phyloP scores from a whole-genome alignment of 2,113 vertebrate species.

The Mus spicilegus region DNA sequence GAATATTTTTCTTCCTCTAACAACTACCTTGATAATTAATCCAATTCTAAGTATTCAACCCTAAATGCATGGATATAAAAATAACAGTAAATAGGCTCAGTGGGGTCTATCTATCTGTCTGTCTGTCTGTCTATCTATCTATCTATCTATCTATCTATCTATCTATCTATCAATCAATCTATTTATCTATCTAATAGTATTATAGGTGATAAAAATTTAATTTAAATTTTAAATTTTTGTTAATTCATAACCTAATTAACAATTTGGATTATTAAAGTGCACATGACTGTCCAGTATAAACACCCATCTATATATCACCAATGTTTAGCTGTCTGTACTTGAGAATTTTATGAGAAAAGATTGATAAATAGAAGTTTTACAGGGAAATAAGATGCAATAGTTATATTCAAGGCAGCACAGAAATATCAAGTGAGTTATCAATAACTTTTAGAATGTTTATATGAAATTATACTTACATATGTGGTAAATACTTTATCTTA shows the following conservation, averaged over 20 bases:
- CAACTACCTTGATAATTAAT: neutral
- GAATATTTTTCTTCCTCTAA: neutral
- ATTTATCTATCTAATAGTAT: neutral
- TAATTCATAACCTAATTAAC: neutral
- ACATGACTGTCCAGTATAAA: neutral
- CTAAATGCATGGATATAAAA: neutral
- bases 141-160: neutral
- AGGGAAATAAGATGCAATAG: neutral
- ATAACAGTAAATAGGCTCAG: neutral
- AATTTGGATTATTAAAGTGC: neutral
- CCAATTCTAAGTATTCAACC: neutral
- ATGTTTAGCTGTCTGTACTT: neutral
- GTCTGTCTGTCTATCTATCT: neutral
- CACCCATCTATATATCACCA: neutral
- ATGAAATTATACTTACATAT: neutral
- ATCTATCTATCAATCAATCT: neutral
- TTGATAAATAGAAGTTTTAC: neutral
- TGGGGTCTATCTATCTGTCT: neutral
- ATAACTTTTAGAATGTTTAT: neutral
- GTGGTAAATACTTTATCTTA: neutral
- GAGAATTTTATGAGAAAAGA: neutral
- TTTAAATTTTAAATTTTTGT: neutral
- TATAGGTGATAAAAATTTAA: neutral
- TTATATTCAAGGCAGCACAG: neutral
- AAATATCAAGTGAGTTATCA: neutral